These are phyloP conservation scores for Labrus mixtus DNA, from an alignment of 2,113 vertebrate species.

Conservation along the genomic window DNA sequence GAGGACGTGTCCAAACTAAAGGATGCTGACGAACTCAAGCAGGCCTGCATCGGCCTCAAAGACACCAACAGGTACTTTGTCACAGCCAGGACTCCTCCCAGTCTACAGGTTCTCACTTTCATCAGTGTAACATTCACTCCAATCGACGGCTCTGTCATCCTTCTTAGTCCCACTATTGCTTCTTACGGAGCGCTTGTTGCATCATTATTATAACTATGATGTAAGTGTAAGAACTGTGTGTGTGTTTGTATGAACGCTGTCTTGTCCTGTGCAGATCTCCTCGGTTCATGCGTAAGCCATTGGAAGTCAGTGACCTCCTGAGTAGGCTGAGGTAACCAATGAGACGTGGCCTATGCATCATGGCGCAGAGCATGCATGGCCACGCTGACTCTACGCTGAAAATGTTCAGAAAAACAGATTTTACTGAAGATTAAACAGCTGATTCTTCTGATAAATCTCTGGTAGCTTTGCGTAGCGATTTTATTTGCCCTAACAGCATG, in stretches of 20 bases:
- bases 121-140: neutral
- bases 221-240: constrained; percentile 2
- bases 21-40: constrained; percentile 94
- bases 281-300: constrained; percentile 76
- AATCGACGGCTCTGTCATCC: fast-evolving
- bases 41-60: constrained; percentile 96
- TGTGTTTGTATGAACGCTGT: constrained; percentile 54
- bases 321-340: constrained; percentile 84
- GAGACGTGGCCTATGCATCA: constrained; percentile 64
- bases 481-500: constrained; percentile 67
- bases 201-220: neutral
- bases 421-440: constrained; percentile 21
- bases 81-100: neutral
- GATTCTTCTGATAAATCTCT: constrained; percentile 37
- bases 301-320: constrained; percentile 83
- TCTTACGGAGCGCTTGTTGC: neutral
- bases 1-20: constrained; percentile 97
- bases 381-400: constrained; percentile 35
- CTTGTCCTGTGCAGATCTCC: constrained; percentile 83
- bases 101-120: neutral
- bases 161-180: neutral
- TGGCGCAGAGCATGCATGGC: constrained; percentile 70
- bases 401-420: neutral
- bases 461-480: constrained; percentile 15
- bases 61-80: constrained; percentile 91